Evolutionary conservation across 35 echinoderm and acorn worm genomes (phyloP), one percentile per base, ranked within the genome.

Genomic region (Hemicentrotus pulcherrimus): DNA sequence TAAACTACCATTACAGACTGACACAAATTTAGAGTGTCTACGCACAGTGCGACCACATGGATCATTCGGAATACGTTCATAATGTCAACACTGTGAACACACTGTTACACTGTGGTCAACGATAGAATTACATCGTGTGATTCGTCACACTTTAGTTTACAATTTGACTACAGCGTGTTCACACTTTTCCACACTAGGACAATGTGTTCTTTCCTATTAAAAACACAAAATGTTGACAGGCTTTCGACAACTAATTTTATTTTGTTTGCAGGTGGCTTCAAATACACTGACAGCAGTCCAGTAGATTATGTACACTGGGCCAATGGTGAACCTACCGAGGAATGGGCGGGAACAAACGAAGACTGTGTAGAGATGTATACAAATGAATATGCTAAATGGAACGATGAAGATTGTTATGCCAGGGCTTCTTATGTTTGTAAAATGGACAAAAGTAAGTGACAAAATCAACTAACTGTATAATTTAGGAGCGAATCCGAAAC

Each of bases 331-430:
- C 98, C 98, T 31, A 95, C 94, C 2, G 95, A 91, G 9, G 46
- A 50, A 52, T 96, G 94, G 85, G 61, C 89, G 6, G 94, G 94
- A 85, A 61, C 45, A 13, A 31, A 47, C 19, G 97, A 99, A 47
- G 94, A 99, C 47, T 99, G 98, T 91, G 98, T 92, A 15, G 97
- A 99, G 92, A 61, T 99, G 96, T 96, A 96, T 41, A 88, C 95
- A 28, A 94, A 97, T 86, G 70, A 96, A 7, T 96, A 86, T 55
- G 97, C 93, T 2, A 96, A 97, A 31, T 99, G 98, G 98, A 97
- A 97, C 86, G 97, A 99, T 61, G 95, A 78, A 19, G 96, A 97
- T 58, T 99, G 98, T 85, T 95, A 96, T 61, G 91, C 48, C 32
- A 47, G 95, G 13, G 94, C 96, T 18, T 95, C 95, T 32, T 99